Conservation (phyloP, 2,113 vertebrate genomes). For the Echinops telfairi region DNA sequence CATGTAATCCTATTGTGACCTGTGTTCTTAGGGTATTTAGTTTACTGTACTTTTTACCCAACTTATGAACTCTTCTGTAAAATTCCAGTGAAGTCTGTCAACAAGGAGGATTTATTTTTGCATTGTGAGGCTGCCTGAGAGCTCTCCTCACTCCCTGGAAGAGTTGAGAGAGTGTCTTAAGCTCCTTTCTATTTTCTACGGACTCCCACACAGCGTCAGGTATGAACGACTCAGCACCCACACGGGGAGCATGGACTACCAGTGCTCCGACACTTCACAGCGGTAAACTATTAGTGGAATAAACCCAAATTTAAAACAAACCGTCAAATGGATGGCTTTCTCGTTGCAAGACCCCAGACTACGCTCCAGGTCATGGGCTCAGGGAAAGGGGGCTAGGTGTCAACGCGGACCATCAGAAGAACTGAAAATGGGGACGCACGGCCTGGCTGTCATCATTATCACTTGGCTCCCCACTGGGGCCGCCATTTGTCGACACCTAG, state of each 20-base stretch:
- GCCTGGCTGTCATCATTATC: not conserved
- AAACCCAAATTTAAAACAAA: slow-evolving; percentile 26
- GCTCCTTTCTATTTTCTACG: not conserved
- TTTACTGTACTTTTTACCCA: not conserved
- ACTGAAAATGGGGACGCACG: not conserved
- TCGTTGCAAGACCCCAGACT: not conserved
- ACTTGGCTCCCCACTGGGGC: not conserved
- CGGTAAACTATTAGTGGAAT: not conserved
- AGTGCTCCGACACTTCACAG: not conserved
- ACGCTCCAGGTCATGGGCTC: not conserved
- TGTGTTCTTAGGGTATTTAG: not conserved
- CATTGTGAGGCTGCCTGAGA: not conserved
- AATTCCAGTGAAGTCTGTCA: not conserved
- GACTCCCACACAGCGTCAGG: not conserved
- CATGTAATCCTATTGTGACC: not conserved
- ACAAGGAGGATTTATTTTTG: slow-evolving; percentile 45
- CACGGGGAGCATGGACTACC: not conserved
- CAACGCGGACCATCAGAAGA: not conserved
- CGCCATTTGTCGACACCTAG: not conserved
- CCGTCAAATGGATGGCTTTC: not conserved
- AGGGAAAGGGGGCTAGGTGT: not conserved
- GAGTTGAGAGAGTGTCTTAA: not conserved
- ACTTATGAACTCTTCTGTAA: not conserved
- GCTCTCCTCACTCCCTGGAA: not conserved
- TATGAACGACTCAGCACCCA: not conserved